Evolutionary conservation across 2,888 invertebrate species (phyloP).

Genomic region (Stenolophus ochropezus): DNA sequence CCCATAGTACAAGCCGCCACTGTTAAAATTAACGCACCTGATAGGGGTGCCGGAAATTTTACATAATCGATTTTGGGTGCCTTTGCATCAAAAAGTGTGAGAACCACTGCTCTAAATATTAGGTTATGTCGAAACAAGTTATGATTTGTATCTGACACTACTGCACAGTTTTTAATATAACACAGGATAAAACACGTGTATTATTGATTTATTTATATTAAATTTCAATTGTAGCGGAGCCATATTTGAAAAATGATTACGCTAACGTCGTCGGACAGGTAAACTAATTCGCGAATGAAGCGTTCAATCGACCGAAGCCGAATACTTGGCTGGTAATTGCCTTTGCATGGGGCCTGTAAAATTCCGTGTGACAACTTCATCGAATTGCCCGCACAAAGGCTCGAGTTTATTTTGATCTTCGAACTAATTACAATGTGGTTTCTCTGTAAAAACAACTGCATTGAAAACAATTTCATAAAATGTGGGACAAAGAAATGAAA

Average conservation of each 20-base stretch:
- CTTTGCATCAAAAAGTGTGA: no score
- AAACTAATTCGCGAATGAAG: slow-evolving; percentile 28
- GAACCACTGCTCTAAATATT: no score
- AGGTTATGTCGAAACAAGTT: no score
- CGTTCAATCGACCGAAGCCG: not conserved
- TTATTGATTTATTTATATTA: not conserved
- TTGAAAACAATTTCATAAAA: not conserved
- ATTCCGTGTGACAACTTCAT: slow-evolving; percentile 10
- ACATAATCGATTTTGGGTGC: no score
- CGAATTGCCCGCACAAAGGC: not conserved
- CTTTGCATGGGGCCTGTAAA: not conserved
- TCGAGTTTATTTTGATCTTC: not conserved
- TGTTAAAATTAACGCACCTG: no score
- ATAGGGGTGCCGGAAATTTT: no score
- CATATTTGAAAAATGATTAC: slow-evolving; percentile 31
- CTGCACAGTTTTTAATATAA: no score
- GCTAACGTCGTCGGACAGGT: slow-evolving; percentile 10
- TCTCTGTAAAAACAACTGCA: not conserved
- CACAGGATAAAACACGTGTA: no score
- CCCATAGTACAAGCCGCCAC: no score
- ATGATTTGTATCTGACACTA: no score
- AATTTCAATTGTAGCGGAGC: not conserved
- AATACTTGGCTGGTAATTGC: slow-evolving; percentile 2
- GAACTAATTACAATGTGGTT: not conserved
- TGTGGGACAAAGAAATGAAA: not conserved